Percentiles rank a stretch among this genome's conserved stretches.
Evolutionary conservation across 2,797 vertebrate species (phyloP).

Genomic region (Spinus pinus): DNA sequence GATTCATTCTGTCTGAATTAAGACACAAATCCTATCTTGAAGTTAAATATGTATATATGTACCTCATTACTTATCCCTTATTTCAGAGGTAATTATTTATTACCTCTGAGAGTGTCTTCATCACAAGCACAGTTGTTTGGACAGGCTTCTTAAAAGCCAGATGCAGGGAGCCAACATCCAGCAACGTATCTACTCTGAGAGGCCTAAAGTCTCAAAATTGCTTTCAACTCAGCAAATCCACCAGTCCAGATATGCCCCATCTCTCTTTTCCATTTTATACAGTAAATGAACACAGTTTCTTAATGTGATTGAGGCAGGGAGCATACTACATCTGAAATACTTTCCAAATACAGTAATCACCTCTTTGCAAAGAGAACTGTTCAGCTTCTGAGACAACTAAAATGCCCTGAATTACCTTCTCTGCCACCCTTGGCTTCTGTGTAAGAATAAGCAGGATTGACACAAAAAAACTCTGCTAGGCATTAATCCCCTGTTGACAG

Average conservation of each 20-base stretch:
- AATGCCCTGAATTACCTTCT: neutral
- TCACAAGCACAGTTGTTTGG: neutral
- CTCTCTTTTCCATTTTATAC: neutral
- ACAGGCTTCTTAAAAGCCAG: neutral
- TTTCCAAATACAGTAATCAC: neutral
- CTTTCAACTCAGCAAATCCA: neutral
- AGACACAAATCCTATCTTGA: neutral
- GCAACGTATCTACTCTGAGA: neutral
- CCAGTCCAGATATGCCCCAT: neutral
- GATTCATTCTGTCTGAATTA: neutral
- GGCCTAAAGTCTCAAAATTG: neutral
- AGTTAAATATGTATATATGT: neutral
- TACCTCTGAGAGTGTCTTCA: neutral
- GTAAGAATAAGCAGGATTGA: neutral
- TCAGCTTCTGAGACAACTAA: neutral
- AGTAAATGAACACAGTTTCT: neutral
- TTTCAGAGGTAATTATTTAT: neutral
- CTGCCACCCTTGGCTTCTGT: neutral
- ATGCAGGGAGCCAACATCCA: neutral
- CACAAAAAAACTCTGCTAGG: neutral
- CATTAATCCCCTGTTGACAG: slow-evolving; percentile 1
- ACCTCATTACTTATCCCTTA: neutral
- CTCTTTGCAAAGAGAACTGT: neutral
- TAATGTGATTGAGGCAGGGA: neutral
- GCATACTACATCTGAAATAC: neutral